Evolutionary conservation across 2,888 invertebrate genomes (phyloP).

Genomic region (Danaus chrysippus): DNA sequence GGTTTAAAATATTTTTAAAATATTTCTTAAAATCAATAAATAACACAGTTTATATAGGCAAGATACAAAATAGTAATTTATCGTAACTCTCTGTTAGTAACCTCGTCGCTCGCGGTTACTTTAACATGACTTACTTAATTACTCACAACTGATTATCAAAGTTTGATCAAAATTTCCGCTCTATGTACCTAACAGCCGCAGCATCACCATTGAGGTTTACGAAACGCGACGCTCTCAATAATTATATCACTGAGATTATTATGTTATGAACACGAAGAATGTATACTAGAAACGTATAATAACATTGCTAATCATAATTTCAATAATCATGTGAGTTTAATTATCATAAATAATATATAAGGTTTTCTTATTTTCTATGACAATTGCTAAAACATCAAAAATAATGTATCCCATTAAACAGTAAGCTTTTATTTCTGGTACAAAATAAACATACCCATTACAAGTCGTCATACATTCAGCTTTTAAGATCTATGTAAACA

Average conservation of each 20-base stretch:
- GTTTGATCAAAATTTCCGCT: constrained; percentile 52
- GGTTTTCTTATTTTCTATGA: not conserved
- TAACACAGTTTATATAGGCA: too few relatives aligned
- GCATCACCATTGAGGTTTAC: constrained; percentile 36
- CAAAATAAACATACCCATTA: constrained; percentile 4
- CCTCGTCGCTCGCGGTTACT: constrained; percentile 37
- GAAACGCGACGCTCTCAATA: constrained; percentile 34
- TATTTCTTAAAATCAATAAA: too few relatives aligned
- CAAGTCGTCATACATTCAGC: constrained; percentile 7
- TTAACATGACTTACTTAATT: constrained; percentile 46
- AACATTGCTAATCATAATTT: not conserved
- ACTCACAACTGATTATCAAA: constrained; percentile 52
- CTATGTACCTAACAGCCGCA: constrained; percentile 26
- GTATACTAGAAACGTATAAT: too few relatives aligned
- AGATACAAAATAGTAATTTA: not conserved
- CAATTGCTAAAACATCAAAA: not conserved
- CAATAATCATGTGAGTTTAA: not conserved
- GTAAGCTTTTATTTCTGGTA: not conserved
- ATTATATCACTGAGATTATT: constrained; percentile 23
- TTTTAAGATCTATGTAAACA: constrained; percentile 41
- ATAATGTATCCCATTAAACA: not conserved
- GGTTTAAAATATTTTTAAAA: too few relatives aligned
- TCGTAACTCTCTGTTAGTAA: constrained; percentile 10
- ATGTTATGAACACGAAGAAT: constrained; percentile 8
- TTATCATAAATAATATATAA: not conserved